phyloP scores from a whole-genome alignment of 1,140 invertebrate genomes.

The Drosophila tsacasi region DNA sequence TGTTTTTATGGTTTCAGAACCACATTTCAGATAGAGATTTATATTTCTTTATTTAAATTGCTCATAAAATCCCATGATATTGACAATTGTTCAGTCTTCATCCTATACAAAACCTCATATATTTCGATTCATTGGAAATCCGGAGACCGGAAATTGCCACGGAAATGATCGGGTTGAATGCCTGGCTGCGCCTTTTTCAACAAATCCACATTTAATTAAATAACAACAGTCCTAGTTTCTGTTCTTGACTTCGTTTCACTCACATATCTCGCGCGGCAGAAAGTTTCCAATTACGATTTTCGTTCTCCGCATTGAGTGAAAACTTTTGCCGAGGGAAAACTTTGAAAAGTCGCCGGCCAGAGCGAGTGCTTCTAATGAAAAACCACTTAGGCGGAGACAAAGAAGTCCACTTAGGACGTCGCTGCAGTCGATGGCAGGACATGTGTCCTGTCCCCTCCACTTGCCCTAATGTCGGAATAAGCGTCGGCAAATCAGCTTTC shows the following conservation, averaged over 20 bases:
- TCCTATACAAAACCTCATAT: not conserved
- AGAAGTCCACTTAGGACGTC: conserved; percentile 60
- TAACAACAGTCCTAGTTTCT: conserved; percentile 17
- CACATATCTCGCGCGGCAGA: conserved; percentile 39
- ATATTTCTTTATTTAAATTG: not conserved
- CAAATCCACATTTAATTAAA: conserved; percentile 57
- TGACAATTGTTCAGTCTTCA: not conserved
- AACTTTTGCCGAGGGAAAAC: conserved; percentile 49
- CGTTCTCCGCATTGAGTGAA: conserved; percentile 41
- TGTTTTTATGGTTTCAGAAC: not conserved
- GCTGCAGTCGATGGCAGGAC: conserved; percentile 23
- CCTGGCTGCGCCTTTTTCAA: conserved; percentile 9
- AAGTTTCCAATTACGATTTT: conserved; percentile 72
- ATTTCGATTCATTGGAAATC: conserved; percentile 14
- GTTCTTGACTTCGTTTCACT: not conserved
- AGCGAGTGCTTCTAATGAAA: conserved; percentile 68
- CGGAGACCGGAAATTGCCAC: conserved; percentile 29
- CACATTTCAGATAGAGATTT: too few relatives aligned
- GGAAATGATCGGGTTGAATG: conserved; percentile 47
- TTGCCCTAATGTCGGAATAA: conserved; percentile 52
- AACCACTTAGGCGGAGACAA: conserved; percentile 72
- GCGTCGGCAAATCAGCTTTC: conserved; percentile 12
- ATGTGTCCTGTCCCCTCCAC: conserved; percentile 21
- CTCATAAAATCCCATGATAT: not conserved
- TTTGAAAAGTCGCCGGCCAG: conserved; percentile 23